These are phyloP conservation scores for Drosophila fuyamai DNA, from an alignment of 1,140 invertebrate species.

Conservation along the genomic window DNA sequence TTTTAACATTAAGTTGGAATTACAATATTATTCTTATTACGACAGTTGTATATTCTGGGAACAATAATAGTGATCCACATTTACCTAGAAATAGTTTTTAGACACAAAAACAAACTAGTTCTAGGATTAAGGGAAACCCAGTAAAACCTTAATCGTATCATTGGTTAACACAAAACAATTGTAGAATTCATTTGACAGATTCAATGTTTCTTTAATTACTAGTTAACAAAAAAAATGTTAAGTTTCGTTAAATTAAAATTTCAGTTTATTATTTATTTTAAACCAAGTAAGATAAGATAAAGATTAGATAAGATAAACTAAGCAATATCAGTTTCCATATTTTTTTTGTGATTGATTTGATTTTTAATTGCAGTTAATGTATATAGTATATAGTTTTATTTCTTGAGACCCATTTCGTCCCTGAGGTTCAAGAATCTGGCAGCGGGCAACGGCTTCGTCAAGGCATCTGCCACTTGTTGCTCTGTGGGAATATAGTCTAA, in stretches of 20 bases:
- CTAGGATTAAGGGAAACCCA: conserved; percentile 12
- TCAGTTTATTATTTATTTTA: conserved; percentile 1
- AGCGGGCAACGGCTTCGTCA: conserved; percentile 22
- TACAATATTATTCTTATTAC: conserved; percentile 3
- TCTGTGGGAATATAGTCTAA: conserved; percentile 32
- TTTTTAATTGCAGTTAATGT: not conserved
- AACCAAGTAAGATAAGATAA: not conserved
- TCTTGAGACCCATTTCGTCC: conserved; percentile 14
- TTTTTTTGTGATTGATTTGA: not conserved
- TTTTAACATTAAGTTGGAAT: conserved; percentile 3
- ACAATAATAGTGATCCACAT: not conserved
- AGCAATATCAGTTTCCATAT: not conserved
- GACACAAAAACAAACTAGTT: not conserved
- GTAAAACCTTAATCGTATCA: no score
- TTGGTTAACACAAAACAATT: no score
- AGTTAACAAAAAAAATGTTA: not conserved
- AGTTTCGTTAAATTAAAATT: not conserved
- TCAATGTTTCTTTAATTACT: not conserved
- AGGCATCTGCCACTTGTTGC: conserved; percentile 17
- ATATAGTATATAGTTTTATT: not conserved
- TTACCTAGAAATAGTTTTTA: conserved; percentile 3
- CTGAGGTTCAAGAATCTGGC: conserved; percentile 10
- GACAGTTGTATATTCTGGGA: not conserved
- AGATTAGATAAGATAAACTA: not conserved
- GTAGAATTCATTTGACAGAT: not conserved